Evolutionary conservation across 2,888 invertebrate species (phyloP), one percentile per base, ranked within the genome.

Genomic region (Druceiella hillmani): DNA sequence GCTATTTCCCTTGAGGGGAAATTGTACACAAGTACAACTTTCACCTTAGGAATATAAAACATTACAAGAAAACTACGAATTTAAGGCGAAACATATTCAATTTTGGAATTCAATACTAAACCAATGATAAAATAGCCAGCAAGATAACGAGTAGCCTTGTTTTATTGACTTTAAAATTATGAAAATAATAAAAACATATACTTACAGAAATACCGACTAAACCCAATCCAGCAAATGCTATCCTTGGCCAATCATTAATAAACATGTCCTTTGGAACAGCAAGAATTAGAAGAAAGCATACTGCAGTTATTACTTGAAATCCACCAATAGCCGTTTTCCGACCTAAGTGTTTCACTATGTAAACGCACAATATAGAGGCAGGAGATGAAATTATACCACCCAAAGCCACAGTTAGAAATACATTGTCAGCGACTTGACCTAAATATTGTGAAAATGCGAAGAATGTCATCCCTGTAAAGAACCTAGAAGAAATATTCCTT

Each of bases 171-270:
- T n/a, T n/a, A n/a, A n/a, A n/a, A n/a, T n/a, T n/a, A n/a, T n/a
- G n/a, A n/a, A n/a, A n/a, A n/a, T n/a, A n/a, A n/a, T n/a, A n/a
- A n/a, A n/a, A 26, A 20, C 9, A 10, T 28, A 10, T 17, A 59
- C 71, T 67, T 62, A 81, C 79, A 41, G 82, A 76, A 54, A 81
- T 69, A 40, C 81, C 78, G 32, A 78, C 74, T 50, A 82, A 77
- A 39, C 81, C 81, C 30, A 78, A 54, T 44, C 77, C 76, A 42
- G 81, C 78, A 44, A 81, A 67, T 10, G 69, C 49, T 33, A 81
- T 57, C 46, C 72, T 64, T 3, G 74, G 71, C 74, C 76, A 78
- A 51, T 77, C 76, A 40, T 62, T 62, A 11, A 45, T 4, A 45
- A 55, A 69, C 17, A 35, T 41, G 33, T 65, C 62, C 52, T 61